Evolutionary conservation across 2,888 invertebrate species (phyloP), one percentile per base, ranked within the genome.

Genomic region (Hypsopygia costalis): DNA sequence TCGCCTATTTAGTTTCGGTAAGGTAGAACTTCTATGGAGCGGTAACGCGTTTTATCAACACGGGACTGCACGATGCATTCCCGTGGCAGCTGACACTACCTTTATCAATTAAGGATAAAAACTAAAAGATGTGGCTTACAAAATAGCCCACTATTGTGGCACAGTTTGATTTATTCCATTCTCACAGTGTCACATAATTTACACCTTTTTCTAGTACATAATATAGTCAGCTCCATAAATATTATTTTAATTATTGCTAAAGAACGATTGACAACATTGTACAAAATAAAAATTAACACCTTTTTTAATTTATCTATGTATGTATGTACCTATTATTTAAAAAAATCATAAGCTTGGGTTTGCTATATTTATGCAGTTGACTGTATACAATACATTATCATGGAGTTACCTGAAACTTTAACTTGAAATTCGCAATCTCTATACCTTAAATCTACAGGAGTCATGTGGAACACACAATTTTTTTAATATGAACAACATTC

Each of bases 101-200:
- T n/a, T n/a, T n/a, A n/a, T n/a, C n/a, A n/a, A n/a, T n/a, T n/a
- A n/a, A n/a, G n/a, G n/a, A n/a, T n/a, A n/a, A n/a, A n/a, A 28
- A 58, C 56, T 57, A 55, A 68, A 70, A 59, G 22, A 42, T 40
- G 21, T 30, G 22, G 30, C n/a, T 52, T 74, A 71, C 58, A 77
- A 82, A 82, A 77, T 79, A 75, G 78, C 62, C 80, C 82, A 82
- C 81, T 75, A 61, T 56, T 62, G 81, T 79, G 82, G 81, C 70
- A 74, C 68, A 77, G 75, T 79, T 76, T 69, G 78, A 81, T 87
- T 87, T 86, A 86, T 83, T 86, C 61, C 60, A 65, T 74, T 70
- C 72, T 71, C 71, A 69, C 67, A 75, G 62, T 74, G 73, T 75
- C 69, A 68, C 66, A 64, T 69, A 63, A 54, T 64, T 63, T 71